phyloP scores from a whole-genome alignment of 2,888 invertebrate genomes.

The Netelia fuscicornis region DNA sequence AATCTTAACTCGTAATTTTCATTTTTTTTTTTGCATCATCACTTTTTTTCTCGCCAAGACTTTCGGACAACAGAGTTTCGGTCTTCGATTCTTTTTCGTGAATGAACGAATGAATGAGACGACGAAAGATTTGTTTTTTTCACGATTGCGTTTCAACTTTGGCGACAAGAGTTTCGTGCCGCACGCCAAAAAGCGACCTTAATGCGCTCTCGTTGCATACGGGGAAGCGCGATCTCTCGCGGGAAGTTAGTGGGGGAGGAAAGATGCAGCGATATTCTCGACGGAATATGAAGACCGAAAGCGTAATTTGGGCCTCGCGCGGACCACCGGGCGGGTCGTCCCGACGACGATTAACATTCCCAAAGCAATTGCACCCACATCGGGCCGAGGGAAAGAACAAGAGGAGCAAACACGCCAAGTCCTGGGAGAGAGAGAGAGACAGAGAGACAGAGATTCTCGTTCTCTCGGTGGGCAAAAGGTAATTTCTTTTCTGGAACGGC shows the following conservation, averaged over 20 bases:
- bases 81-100: neutral
- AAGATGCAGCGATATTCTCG: constrained; percentile 27
- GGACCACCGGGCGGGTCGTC: constrained; percentile 79
- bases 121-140: neutral
- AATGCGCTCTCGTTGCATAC: constrained; percentile 6
- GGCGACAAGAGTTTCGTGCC: constrained; percentile 35
- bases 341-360: constrained; percentile 81
- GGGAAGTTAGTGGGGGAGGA: constrained; percentile 20
- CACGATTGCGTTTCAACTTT: constrained; percentile 15
- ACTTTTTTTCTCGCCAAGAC: neutral
- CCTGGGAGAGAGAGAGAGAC: constrained; percentile 34
- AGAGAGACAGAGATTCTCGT: constrained; percentile 2
- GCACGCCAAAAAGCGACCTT: constrained; percentile 30
- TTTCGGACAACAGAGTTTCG: neutral
- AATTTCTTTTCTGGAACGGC: constrained; percentile 76
- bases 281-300: constrained; percentile 71
- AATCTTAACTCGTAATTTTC: constrained; percentile 1
- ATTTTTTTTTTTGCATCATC: neutral
- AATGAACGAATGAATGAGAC: constrained; percentile 28
- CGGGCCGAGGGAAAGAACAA: constrained; percentile 63
- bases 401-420: constrained; percentile 42
- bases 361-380: constrained; percentile 81
- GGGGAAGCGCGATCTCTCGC: constrained; percentile 18
- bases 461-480: constrained; percentile 67
- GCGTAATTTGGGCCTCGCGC: constrained; percentile 76